Base-by-base conservation (phyloP, 2,888 invertebrate species). In the Andrena camellia region DNA sequence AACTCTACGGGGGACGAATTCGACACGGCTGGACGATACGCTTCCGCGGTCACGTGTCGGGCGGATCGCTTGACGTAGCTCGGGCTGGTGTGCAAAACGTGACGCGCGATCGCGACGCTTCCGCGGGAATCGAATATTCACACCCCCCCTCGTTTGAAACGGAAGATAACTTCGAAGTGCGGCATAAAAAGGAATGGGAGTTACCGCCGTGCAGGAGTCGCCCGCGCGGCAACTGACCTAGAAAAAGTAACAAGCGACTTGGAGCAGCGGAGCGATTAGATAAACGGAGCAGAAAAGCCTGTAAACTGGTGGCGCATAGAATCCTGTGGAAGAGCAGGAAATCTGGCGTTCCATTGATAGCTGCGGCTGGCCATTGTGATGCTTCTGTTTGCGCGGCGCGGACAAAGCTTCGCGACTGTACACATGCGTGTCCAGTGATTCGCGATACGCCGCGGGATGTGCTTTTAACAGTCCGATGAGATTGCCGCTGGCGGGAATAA, bases 231-330 rank as follows among this genome's bases (percentile, higher is more conserved):
- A 13, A 26, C 57, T 74, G 74, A 70, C 62, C 50, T 70, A 74
- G 73, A 78, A 78, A 78, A 81, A 70, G 2, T 26, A 63, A 17
- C 59, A 33, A 52, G 23, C 52, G 42, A 13, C 54, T 31, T 23
- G 54, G 5, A 57, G n/a, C 13, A 48, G 29, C 42, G 64, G 42
- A 20, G 59, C 57, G 83, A 81, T 83, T 78, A 82, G 74, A 84
- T 84, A 78, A 83, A 75, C 33, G 6, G 26, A 5, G 17, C 10
- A 23, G 20, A 5, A 26, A 35, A 68, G 62, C n/a, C 48, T 33
- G 68, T n/a, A 80, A 60, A 26, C 13, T 20, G 17, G 54, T 35
- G 62, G 13, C 29, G 1, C 35, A 20, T n/a, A 29, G 35, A 59
- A 50, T 79, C 52, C 42, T 6, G 4, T 23, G 42, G 20, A 42